Conservation (phyloP, 2,113 vertebrate genomes). For the Blennius ocellaris region DNA sequence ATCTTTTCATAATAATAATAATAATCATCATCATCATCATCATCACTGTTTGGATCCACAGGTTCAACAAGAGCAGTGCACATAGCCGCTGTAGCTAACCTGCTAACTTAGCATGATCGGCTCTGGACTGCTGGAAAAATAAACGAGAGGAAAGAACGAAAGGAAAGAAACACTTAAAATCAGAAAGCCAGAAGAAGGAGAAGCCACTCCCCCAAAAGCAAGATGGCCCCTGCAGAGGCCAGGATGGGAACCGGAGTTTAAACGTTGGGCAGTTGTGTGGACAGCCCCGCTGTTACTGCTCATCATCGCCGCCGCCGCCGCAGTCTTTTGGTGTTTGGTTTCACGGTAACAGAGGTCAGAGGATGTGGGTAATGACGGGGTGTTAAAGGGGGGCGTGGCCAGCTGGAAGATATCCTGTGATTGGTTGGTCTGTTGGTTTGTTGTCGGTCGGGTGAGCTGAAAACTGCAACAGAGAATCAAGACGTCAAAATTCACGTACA, state of each 20-base stretch:
- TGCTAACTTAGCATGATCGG: constrained; percentile 5
- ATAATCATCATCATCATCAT: constrained; percentile 39
- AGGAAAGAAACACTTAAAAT: constrained; percentile 46
- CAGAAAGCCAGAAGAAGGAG: constrained; percentile 29
- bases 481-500: background rate
- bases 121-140: constrained; percentile 37
- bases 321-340: constrained; percentile 62
- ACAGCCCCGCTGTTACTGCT: constrained; percentile 30
- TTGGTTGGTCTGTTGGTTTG: constrained; percentile 64
- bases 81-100: too few species aligned
- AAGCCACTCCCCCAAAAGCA: constrained; percentile 40
- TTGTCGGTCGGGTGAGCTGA: constrained; percentile 52
- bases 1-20: constrained; percentile 66
- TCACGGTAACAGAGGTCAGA: constrained; percentile 56
- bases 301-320: constrained; percentile 5
- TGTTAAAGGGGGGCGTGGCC: constrained; percentile 67
- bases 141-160: constrained; percentile 1
- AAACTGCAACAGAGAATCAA: constrained; percentile 43
- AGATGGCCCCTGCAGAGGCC: constrained; percentile 59
- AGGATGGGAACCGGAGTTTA: constrained; percentile 68
- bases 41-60: constrained; percentile 67
- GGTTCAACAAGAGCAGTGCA: constrained; percentile 51
- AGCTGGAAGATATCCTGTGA: constrained; percentile 77
- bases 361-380: constrained; percentile 51
- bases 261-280: constrained; percentile 40